Base-by-base conservation (phyloP, 2,888 invertebrate species). In the Dendrolimus houi region DNA sequence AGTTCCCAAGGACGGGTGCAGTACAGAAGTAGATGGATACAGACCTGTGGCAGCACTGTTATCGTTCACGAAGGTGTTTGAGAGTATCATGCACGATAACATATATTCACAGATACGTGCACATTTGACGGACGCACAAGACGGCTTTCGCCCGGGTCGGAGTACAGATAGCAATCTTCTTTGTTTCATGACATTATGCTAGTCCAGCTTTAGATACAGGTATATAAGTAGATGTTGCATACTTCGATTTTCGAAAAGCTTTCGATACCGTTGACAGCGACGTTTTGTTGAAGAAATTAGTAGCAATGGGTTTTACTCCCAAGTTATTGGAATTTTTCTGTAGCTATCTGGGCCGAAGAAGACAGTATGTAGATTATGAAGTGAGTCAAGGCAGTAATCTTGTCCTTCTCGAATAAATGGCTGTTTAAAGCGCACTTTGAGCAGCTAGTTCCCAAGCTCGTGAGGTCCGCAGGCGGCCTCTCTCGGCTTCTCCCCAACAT, bases 121-220 rank as follows among this genome's bases (percentile, higher is more conserved):
- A 9, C 56, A 42, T 12, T 8, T 61, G 2, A 47, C 52, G 6
- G 55, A 59, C 10, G 52, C 55, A 7, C 57, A 59, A 52, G 55
- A 47, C 12, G 47, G 47, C 47, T 47, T 47, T 47, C 47, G 47
- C 9, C 47, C 9, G 2, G 9, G 47, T 10, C 9, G 47, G 47
- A 47, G 42, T 42, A 42, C 47, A 47, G 47, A 47, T 9, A 47
- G 8, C 8, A 47, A 47, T 47, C 47, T 9, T 29, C 47, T 47
- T 47, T 47, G 47, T 47, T 47, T 47, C 12, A 10, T 47, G 47
- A 47, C 47, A 47, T 47, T n/a, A 12, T 47, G 8, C 47, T 9
- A 12, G 7, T 9, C 47, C 47, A 47, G 10, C 9, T 2, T 47
- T 47, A 10, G 47, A 47, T 12, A 2, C 9, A 10, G 10, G 10